Conservation (phyloP, 2,113 vertebrate species). For the Actinemys pallida region DNA sequence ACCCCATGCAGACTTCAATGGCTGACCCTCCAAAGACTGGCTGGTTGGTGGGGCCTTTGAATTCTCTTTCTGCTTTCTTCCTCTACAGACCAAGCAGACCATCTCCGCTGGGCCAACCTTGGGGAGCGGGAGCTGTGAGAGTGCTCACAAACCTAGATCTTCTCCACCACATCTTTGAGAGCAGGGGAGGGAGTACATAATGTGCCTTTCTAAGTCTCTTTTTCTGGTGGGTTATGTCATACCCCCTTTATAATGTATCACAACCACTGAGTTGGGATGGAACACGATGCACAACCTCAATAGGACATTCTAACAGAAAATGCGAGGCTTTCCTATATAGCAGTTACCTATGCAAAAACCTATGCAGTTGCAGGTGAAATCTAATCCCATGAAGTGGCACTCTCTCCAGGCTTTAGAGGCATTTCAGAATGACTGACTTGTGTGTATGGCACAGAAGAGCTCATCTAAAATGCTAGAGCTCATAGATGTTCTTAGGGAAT, state of each 20-base stretch:
- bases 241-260: neutral
- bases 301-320: neutral
- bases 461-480: neutral
- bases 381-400: neutral
- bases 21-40: neutral
- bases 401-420: accelerated
- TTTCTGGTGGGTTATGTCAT: neutral
- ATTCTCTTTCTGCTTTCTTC: neutral
- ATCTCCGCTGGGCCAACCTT: neutral
- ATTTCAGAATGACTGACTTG: neutral
- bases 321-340: neutral
- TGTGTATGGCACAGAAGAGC: neutral
- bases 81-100: neutral
- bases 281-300: neutral
- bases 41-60: neutral
- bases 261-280: neutral
- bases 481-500: neutral
- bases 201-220: neutral
- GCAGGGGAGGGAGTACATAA: accelerated
- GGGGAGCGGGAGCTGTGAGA: neutral
- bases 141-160: neutral
- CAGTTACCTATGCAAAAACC: neutral
- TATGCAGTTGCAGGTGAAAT: neutral
- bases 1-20: neutral
- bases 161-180: neutral